Conservation (phyloP, 2,888 invertebrate species). For the Taphrorychus bicolor region DNA sequence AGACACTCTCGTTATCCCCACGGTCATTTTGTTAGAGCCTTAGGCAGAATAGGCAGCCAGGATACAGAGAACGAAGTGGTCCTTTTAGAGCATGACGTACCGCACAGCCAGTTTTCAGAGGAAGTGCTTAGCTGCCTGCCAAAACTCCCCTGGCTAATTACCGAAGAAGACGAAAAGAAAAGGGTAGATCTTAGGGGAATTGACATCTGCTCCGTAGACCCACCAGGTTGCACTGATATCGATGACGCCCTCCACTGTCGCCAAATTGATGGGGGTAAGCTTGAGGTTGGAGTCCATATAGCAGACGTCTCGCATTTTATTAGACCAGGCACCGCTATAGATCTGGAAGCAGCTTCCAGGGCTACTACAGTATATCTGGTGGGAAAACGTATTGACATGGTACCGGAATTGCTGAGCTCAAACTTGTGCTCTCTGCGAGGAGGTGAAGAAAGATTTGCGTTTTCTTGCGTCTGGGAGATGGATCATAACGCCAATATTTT, state of each 20-base stretch:
- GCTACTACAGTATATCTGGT: conserved; percentile 97
- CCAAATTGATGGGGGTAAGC: conserved; percentile 60
- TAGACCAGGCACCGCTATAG: conserved; percentile 88
- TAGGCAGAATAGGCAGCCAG: conserved; percentile 93
- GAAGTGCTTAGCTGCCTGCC: conserved; percentile 93
- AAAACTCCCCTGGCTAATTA: conserved; percentile 86
- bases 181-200: conserved; percentile 82
- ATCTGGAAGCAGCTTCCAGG: conserved; percentile 90
- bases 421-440: conserved; percentile 95
- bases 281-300: conserved; percentile 95
- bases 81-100: conserved; percentile 95
- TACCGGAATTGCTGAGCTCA: conserved; percentile 85
- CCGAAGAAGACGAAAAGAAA: conserved; percentile 66
- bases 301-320: conserved; percentile 99
- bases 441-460: conserved; percentile 90
- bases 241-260: conserved; percentile 97
- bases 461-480: conserved; percentile 96
- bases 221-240: conserved; percentile 98
- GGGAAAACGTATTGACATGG: conserved; percentile 92
- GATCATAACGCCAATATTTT: conserved; percentile 81
- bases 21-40: conserved; percentile 93
- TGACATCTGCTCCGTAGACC: conserved; percentile 94
- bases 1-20: conserved; percentile 89
- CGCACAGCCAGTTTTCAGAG: conserved; percentile 94
- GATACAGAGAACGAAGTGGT: conserved; percentile 97